A percentile compares a stretch with the other conserved stretches of the same genome.
These are phyloP conservation scores for Ornithoptera alexandrae DNA, from an alignment of 2,888 invertebrate species.

Conservation along the genomic window DNA sequence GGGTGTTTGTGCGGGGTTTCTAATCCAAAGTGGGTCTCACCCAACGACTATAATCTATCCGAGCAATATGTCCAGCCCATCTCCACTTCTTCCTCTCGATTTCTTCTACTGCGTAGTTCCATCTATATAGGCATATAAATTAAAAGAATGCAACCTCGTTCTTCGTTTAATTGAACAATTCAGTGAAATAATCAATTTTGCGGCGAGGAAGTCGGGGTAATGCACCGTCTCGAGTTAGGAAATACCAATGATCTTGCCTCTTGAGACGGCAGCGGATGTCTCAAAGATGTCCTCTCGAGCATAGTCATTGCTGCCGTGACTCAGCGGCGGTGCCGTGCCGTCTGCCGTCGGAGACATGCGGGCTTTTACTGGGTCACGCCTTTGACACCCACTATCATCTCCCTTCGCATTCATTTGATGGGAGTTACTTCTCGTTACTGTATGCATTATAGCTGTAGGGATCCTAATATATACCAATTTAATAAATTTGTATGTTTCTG, in stretches of 20 bases:
- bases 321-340: conserved; percentile 57
- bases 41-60: no score
- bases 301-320: conserved; percentile 56
- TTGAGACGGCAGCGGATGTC: conserved; percentile 45
- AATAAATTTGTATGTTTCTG: background rate
- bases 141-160: conserved; percentile 11
- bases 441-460: background rate
- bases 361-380: conserved; percentile 61
- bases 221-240: conserved; percentile 29
- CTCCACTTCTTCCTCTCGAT: no score
- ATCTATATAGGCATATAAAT: background rate
- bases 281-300: conserved; percentile 43
- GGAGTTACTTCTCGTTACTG: conserved; percentile 24
- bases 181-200: conserved; percentile 19
- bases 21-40: no score
- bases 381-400: conserved; percentile 39
- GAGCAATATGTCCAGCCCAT: no score
- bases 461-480: background rate
- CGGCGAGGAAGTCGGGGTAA: conserved; percentile 21
- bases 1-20: no score
- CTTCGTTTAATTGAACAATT: conserved; percentile 18
- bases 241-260: conserved; percentile 36
- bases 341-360: conserved; percentile 51
- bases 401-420: conserved; percentile 28
- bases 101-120: no score